Evolutionary conservation across 2,797 vertebrate species (phyloP).

Genomic region (Aotus griseimembra): DNA sequence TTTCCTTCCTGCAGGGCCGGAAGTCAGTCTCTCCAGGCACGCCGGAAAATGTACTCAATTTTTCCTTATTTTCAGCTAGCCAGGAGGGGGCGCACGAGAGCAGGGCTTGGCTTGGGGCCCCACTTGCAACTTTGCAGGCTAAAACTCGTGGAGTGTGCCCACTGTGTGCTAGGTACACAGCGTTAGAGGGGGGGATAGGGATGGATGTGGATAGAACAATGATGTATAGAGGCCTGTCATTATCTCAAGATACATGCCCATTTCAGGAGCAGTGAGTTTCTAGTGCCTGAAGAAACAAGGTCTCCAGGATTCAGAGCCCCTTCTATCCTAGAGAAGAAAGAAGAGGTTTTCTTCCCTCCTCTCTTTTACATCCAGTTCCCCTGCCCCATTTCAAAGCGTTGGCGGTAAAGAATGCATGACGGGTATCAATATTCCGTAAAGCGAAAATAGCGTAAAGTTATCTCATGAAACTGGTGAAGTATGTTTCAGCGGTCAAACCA

Average conservation of each 20-base stretch:
- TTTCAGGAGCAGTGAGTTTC: background rate
- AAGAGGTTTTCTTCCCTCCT: constrained; percentile 38
- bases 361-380: constrained; percentile 45
- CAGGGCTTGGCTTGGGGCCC: background rate
- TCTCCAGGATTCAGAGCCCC: background rate
- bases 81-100: constrained; percentile 49
- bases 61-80: background rate
- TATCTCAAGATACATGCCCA: background rate
- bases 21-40: background rate
- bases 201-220: background rate
- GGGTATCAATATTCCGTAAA: constrained; percentile 58
- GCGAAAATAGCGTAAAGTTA: constrained; percentile 19
- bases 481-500: constrained; percentile 10
- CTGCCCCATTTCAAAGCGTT: constrained; percentile 64
- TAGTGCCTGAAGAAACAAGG: background rate
- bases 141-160: constrained; percentile 1
- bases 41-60: constrained; percentile 72
- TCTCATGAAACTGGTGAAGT: constrained; percentile 34
- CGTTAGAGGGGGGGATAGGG: background rate
- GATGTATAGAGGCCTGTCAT: background rate
- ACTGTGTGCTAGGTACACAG: constrained; percentile 30
- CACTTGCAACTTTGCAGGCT: constrained; percentile 2
- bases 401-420: constrained; percentile 77
- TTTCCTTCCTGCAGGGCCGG: background rate
- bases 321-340: background rate